phyloP scores from a whole-genome alignment of 2,888 invertebrate genomes.

The Aphodius granarius region DNA sequence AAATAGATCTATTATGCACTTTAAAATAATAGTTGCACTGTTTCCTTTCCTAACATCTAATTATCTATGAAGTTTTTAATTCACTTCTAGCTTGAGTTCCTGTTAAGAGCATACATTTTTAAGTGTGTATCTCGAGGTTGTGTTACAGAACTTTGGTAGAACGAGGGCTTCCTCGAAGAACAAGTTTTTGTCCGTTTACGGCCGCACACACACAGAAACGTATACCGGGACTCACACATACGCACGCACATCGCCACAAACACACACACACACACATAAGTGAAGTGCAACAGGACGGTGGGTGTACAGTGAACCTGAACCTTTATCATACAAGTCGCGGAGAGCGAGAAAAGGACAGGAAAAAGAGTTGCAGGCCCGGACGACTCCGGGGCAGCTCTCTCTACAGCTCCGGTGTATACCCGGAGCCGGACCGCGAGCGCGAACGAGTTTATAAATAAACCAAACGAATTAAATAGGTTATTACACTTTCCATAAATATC shows the following conservation, averaged over 20 bases:
- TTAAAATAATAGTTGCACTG: no score
- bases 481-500: conserved; percentile 12
- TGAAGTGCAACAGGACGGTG: neutral
- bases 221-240: neutral
- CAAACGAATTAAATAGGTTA: conserved; percentile 15
- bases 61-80: neutral
- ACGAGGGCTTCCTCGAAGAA: neutral
- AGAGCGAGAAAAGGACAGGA: neutral
- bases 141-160: neutral
- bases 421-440: neutral
- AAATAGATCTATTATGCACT: no score
- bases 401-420: neutral
- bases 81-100: neutral
- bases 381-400: neutral
- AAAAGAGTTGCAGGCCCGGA: neutral
- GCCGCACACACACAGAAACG: neutral
- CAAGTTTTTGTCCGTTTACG: neutral
- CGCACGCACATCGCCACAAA: neutral
- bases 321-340: neutral
- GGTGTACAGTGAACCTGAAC: neutral
- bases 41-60: no score
- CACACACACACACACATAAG: neutral
- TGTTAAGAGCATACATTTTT: neutral
- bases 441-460: conserved; percentile 14
- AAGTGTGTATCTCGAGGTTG: neutral